phyloP scores from a whole-genome alignment of 2,797 vertebrate genomes.

The Onychomys arenicola region DNA sequence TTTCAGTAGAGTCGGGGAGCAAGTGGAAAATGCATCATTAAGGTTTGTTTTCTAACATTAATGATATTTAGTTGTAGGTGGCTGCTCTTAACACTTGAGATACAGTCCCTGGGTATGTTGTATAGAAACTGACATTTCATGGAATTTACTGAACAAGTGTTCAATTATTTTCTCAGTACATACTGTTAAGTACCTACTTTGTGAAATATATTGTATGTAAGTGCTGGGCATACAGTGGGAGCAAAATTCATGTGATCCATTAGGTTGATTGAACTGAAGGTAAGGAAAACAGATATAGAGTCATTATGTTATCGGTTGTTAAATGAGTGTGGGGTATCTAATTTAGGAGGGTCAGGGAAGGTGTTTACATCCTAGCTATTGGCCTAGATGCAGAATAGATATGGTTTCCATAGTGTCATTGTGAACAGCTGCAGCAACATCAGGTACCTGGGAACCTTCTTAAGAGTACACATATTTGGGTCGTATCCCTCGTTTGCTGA shows the following conservation, averaged over 20 bases:
- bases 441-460: not conserved
- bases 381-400: not conserved
- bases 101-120: not conserved
- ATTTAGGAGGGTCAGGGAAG: not conserved
- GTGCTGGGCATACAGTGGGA: not conserved
- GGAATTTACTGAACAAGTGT: not conserved
- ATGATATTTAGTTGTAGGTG: not conserved
- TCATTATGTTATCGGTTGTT: slow-evolving; percentile 22
- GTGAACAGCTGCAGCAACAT: not conserved
- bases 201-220: not conserved
- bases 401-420: not conserved
- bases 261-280: not conserved
- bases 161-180: not conserved
- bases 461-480: not conserved
- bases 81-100: not conserved
- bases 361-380: not conserved
- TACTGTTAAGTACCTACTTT: not conserved
- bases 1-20: slow-evolving; percentile 50
- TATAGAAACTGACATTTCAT: slow-evolving; percentile 34
- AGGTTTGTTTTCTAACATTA: slow-evolving; percentile 28
- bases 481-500: not conserved
- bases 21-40: slow-evolving; percentile 23
- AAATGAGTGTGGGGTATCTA: not conserved
- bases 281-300: slow-evolving; percentile 15
- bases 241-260: not conserved